Percentiles rank a stretch among this genome's conserved stretches.
These are phyloP conservation scores for Crocuta crocuta DNA, from an alignment of 2,113 vertebrate species.

Conservation along the genomic window DNA sequence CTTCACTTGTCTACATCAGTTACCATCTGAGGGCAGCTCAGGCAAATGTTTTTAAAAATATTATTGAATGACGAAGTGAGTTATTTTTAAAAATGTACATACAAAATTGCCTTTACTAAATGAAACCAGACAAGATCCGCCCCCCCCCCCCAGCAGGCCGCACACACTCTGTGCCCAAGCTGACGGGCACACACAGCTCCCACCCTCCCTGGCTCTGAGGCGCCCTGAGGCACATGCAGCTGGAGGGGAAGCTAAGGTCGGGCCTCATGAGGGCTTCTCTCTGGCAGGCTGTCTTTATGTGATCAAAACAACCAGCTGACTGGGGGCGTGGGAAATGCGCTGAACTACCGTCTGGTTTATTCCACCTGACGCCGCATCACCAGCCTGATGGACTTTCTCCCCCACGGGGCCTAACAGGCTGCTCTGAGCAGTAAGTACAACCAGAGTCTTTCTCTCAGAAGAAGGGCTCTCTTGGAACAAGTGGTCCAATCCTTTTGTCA, in stretches of 20 bases:
- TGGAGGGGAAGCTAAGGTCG: not conserved
- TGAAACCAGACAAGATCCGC: not conserved
- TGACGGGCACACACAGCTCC: not conserved
- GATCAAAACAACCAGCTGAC: not conserved
- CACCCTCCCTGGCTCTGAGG: not conserved
- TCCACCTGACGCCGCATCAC: fast-evolving
- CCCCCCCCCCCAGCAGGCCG: not conserved
- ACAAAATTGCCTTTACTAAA: not conserved
- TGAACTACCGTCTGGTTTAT: no score
- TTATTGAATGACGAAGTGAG: not conserved
- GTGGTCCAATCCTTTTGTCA: not conserved
- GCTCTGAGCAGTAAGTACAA: not conserved
- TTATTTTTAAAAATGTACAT: not conserved
- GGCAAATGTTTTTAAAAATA: not conserved
- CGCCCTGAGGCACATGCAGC: not conserved
- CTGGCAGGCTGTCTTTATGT: not conserved
- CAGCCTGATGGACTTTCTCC: fast-evolving
- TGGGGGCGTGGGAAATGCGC: not conserved
- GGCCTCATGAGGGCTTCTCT: not conserved
- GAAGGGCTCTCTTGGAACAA: not conserved
- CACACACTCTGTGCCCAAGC: fast-evolving
- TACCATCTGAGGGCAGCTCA: not conserved
- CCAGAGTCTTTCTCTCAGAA: not conserved
- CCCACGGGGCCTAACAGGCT: not conserved
- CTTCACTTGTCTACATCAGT: not conserved